A percentile compares a stretch with the other conserved stretches of the same genome.
Evolutionary conservation across 2,797 vertebrate genomes (phyloP).

Genomic region (Intellagama lesueurii): DNA sequence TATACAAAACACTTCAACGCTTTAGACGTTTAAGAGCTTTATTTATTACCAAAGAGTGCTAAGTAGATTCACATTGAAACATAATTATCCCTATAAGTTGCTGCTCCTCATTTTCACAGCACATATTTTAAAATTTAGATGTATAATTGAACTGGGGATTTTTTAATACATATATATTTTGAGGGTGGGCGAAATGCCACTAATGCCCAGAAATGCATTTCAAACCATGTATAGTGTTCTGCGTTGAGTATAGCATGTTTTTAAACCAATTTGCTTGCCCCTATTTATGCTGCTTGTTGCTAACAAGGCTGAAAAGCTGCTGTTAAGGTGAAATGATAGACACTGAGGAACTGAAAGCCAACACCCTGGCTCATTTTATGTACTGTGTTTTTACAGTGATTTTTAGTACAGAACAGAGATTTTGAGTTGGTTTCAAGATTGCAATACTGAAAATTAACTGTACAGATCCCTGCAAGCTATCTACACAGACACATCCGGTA

Average conservation of each 20-base stretch:
- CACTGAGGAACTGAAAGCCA: not conserved
- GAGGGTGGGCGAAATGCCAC: constrained; percentile 34
- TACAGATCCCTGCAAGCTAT: not conserved
- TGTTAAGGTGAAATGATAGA: not conserved
- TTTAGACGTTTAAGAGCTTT: constrained; percentile 47
- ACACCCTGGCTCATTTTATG: not conserved
- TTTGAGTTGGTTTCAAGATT: not conserved
- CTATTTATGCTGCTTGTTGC: constrained; percentile 51
- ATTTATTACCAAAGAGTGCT: constrained; percentile 60
- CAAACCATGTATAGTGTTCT: constrained; percentile 49
- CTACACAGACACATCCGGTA: not conserved
- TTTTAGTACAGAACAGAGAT: not conserved
- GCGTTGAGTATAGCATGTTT: constrained; percentile 30
- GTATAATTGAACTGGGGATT: constrained; percentile 46
- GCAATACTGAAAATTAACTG: not conserved
- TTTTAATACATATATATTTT: not conserved
- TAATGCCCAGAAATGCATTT: constrained; percentile 54
- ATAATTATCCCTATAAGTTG: constrained; percentile 54
- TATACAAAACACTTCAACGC: constrained; percentile 54
- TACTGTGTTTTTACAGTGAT: not conserved
- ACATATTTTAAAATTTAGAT: constrained; percentile 67
- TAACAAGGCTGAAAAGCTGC: not conserved
- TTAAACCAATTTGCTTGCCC: constrained; percentile 53
- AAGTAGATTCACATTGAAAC: constrained; percentile 68
- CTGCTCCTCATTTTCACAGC: constrained; percentile 63